A percentile compares a stretch with the other conserved stretches of the same genome.
phyloP scores from a whole-genome alignment of 2,888 invertebrate species.

The Nomada ferruginata region DNA sequence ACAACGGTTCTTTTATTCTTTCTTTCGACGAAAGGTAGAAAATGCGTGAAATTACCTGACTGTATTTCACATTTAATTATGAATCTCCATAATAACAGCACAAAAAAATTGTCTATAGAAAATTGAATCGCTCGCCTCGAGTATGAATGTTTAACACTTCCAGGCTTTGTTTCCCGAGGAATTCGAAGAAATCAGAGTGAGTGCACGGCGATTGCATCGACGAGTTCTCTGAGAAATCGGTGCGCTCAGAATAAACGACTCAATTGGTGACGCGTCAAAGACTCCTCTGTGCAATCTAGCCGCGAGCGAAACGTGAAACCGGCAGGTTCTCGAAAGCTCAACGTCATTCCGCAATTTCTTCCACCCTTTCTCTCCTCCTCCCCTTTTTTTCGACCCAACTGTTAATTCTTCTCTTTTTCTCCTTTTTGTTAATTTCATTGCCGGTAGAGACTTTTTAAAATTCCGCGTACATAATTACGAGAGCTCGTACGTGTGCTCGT shows the following conservation, averaged over 20 bases:
- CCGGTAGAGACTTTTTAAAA: slow-evolving; percentile 36
- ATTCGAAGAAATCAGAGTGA: neutral
- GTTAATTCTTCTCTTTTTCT: neutral
- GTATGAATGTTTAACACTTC: neutral
- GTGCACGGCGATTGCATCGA: neutral
- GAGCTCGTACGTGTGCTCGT: slow-evolving; percentile 33
- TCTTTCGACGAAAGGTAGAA: too few species aligned
- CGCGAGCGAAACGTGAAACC: slow-evolving; percentile 14
- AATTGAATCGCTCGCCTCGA: too few species aligned
- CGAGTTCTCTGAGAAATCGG: slow-evolving; percentile 2
- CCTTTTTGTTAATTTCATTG: slow-evolving; percentile 17
- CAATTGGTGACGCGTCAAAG: slow-evolving; percentile 38
- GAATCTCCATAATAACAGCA: too few species aligned
- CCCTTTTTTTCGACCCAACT: neutral
- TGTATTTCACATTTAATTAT: too few species aligned
- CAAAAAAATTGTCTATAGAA: too few species aligned
- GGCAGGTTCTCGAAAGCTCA: neutral
- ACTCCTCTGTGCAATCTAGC: slow-evolving; percentile 21
- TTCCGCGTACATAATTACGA: slow-evolving; percentile 37
- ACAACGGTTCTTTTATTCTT: too few species aligned
- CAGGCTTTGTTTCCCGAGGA: neutral
- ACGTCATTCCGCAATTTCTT: slow-evolving; percentile 17
- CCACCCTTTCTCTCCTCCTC: too few species aligned
- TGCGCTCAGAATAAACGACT: slow-evolving; percentile 35
- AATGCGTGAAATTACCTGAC: too few species aligned